A percentile compares a stretch with the other conserved stretches of the same genome.
Evolutionary conservation across 1,140 invertebrate species (phyloP).

Genomic region (Drosophila pectinifera): DNA sequence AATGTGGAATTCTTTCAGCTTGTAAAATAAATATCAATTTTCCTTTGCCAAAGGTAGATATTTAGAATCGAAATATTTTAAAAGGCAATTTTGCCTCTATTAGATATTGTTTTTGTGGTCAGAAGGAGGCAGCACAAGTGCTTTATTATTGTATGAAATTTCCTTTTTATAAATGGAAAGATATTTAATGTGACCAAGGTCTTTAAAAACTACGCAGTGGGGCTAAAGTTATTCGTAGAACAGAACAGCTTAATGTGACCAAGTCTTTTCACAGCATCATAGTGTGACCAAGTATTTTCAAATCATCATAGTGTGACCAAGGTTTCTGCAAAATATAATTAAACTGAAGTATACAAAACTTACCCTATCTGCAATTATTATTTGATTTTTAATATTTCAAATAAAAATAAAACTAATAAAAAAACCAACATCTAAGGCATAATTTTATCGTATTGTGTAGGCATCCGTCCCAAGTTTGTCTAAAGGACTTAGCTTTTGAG

Average conservation of each 20-base stretch:
- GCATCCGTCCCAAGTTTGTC: no score
- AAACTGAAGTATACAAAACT: no score
- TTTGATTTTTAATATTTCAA: no score
- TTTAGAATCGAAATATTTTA: background rate
- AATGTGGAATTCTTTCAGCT: slow-evolving; percentile 9
- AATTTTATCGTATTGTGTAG: no score
- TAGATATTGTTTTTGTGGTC: slow-evolving; percentile 24
- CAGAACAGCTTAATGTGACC: background rate
- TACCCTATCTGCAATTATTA: no score
- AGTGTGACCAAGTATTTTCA: background rate
- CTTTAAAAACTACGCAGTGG: background rate
- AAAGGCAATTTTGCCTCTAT: slow-evolving; percentile 1
- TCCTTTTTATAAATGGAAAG: background rate
- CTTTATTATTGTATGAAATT: no score
- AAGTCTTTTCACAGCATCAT: no score
- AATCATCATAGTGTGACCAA: background rate
- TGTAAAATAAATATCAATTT: background rate
- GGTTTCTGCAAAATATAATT: background rate
- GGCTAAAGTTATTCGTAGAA: no score
- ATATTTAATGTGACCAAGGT: background rate
- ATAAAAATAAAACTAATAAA: no score
- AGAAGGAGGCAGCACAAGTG: background rate
- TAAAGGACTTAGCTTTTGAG: no score
- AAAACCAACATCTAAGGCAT: no score
- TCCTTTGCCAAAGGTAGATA: background rate